Conservation (phyloP, 2,113 vertebrate species). For the Malurus alboscapulatus region DNA sequence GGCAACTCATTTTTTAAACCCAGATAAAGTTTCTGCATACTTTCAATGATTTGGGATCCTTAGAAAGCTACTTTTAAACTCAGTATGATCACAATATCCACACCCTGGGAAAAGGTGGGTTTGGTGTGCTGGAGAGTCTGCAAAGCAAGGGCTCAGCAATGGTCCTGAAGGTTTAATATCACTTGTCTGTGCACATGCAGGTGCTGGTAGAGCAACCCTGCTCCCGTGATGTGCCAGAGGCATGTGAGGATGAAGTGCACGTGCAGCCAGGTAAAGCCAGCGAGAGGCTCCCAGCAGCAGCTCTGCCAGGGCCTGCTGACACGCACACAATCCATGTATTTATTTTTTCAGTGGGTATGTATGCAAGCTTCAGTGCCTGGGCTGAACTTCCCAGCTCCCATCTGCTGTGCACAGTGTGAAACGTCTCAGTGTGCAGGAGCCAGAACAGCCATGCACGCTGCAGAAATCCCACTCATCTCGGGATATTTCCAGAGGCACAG, state of each 20-base stretch:
- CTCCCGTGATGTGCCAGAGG: background rate
- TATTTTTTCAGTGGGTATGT: background rate
- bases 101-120: background rate
- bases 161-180: background rate
- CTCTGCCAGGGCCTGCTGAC: background rate
- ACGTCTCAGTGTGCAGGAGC: background rate
- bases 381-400: slow-evolving; percentile 28
- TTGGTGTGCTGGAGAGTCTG: background rate
- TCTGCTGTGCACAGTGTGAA: slow-evolving; percentile 50
- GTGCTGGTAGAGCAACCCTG: rapidly evolving
- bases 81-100: background rate
- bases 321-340: background rate
- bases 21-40: background rate
- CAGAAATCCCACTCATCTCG: background rate
- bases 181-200: rapidly evolving
- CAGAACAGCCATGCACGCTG: background rate
- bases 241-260: background rate
- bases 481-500: background rate
- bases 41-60: background rate
- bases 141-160: background rate
- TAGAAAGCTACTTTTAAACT: background rate
- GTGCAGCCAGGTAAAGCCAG: background rate
- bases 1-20: background rate
- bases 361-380: slow-evolving; percentile 9
- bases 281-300: background rate